Conservation (phyloP, 2,113 vertebrate genomes). For the Pelecanus crispus region DNA sequence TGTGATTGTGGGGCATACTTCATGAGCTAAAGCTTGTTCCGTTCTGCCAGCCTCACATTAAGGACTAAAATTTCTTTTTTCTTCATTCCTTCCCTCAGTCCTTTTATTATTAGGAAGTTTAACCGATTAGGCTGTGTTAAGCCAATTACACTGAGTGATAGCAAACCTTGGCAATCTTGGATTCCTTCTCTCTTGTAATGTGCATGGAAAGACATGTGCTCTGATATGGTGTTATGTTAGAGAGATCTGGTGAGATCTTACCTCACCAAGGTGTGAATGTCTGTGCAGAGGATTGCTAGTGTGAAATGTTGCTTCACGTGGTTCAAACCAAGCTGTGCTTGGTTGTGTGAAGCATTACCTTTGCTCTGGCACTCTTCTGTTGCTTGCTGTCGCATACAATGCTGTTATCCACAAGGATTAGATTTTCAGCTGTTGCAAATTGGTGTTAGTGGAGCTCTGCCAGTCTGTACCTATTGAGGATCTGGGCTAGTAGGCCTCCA, state of each 20-base stretch:
- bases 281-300: not conserved
- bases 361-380: not conserved
- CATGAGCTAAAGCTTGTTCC: not conserved
- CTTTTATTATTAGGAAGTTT: not conserved
- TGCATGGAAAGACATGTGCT: rapidly evolving
- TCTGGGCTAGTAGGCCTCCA: constrained; percentile 38
- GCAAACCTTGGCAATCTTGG: not conserved
- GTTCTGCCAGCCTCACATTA: not conserved
- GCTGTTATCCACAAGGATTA: not conserved
- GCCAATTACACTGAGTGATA: not conserved
- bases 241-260: not conserved
- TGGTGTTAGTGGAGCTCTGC: constrained; percentile 7
- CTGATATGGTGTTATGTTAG: rapidly evolving
- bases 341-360: not conserved
- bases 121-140: not conserved
- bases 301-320: rapidly evolving
- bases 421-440: not conserved
- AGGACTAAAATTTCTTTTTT: not conserved
- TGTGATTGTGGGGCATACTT: not conserved
- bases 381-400: rapidly evolving
- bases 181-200: not conserved
- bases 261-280: too few relatives aligned
- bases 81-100: not conserved
- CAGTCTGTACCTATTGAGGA: not conserved
- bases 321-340: not conserved